phyloP scores from a whole-genome alignment of 2,113 vertebrate genomes.

The Thymallus thymallus region DNA sequence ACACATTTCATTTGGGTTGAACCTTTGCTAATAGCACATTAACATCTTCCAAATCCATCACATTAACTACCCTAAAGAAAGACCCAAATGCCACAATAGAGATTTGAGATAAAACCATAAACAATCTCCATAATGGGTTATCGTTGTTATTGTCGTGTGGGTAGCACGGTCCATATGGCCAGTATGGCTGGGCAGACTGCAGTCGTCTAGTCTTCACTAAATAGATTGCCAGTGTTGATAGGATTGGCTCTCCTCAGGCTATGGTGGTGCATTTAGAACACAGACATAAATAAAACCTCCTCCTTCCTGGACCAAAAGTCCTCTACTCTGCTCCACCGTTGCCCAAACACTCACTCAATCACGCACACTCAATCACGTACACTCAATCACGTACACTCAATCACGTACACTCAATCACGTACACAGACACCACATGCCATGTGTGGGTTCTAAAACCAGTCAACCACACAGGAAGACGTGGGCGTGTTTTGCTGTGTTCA shows the following conservation, averaged over 20 bases:
- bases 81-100: too few relatives aligned
- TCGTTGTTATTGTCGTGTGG: not conserved
- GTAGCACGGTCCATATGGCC: not conserved
- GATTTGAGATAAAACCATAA: not conserved
- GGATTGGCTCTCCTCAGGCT: conserved; percentile 33
- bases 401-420: not conserved
- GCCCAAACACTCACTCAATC: conserved; percentile 44
- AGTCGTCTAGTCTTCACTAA: too few relatives aligned
- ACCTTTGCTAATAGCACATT: too few relatives aligned
- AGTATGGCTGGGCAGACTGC: not conserved
- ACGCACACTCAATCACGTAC: not conserved
- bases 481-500: not conserved
- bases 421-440: not conserved
- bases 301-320: not conserved
- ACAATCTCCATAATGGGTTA: not conserved
- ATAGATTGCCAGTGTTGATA: conserved; percentile 14
- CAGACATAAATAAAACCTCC: conserved; percentile 47
- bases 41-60: too few relatives aligned
- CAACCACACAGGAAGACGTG: too few relatives aligned
- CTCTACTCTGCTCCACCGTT: not conserved
- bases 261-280: conserved; percentile 40
- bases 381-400: not conserved
- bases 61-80: too few relatives aligned
- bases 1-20: too few relatives aligned
- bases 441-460: too few relatives aligned